Conservation (phyloP, 2,797 vertebrate species). For the Hippopotamyrus pictus region DNA sequence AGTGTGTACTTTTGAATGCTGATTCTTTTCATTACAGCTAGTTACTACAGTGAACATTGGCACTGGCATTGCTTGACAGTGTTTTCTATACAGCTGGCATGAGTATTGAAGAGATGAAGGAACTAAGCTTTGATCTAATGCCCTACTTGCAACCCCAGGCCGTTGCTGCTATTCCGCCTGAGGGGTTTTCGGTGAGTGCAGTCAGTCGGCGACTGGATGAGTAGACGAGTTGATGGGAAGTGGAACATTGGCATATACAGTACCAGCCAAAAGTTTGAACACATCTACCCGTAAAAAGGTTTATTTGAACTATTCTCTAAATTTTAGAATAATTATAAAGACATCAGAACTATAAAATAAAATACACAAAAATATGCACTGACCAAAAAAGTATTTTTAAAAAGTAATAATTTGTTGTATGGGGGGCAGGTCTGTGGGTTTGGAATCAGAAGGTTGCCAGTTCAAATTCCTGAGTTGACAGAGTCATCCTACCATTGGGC, state of each 20-base stretch:
- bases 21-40: neutral
- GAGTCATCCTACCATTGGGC: neutral
- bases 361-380: neutral
- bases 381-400: neutral
- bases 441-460: neutral
- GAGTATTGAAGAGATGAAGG: constrained; percentile 58
- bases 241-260: neutral
- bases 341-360: neutral
- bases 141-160: constrained; percentile 62
- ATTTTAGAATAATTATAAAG: neutral
- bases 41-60: neutral
- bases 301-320: neutral
- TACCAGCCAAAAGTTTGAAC: neutral
- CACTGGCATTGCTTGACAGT: neutral
- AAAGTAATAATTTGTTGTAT: neutral
- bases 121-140: constrained; percentile 58
- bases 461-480: neutral
- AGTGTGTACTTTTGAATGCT: neutral
- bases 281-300: neutral
- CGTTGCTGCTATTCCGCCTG: constrained; percentile 56
- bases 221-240: neutral
- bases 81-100: constrained; percentile 55
- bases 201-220: neutral
- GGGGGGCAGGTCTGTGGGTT: neutral
- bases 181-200: constrained; percentile 65